Percentiles rank a stretch among this genome's conserved stretches.
Evolutionary conservation across 1,140 invertebrate genomes (phyloP).

Genomic region (Lineus longissimus): DNA sequence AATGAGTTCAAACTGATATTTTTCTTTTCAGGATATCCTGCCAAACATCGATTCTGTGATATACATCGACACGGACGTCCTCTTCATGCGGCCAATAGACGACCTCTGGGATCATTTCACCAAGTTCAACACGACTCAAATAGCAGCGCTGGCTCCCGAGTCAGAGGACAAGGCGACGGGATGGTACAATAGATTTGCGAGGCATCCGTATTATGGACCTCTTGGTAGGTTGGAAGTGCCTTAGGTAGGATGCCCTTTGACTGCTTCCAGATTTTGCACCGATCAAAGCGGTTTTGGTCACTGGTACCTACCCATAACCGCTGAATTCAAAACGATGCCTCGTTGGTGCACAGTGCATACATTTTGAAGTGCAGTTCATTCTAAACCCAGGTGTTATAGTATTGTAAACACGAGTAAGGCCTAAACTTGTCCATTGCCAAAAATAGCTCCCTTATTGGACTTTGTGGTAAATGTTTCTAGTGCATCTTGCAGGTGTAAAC

Average conservation of each 20-base stretch:
- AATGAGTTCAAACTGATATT: too few species aligned
- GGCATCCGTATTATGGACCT: constrained; percentile 88
- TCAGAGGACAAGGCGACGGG: constrained; percentile 86
- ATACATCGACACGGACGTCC: constrained; percentile 89
- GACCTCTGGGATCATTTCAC: constrained; percentile 78
- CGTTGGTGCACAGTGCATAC: too few species aligned
- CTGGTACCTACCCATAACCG: too few species aligned
- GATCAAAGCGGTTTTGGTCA: too few species aligned
- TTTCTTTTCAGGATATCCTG: constrained; percentile 66
- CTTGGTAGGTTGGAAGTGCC: constrained; percentile 60
- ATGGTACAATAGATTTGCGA: constrained; percentile 94
- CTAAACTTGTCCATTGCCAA: too few species aligned
- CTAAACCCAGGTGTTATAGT: too few species aligned
- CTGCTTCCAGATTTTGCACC: too few species aligned
- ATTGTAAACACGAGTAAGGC: too few species aligned
- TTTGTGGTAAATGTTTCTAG: not conserved
- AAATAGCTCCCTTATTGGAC: too few species aligned
- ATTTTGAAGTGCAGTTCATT: too few species aligned
- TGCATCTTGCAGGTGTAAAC: constrained; percentile 71
- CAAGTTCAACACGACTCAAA: constrained; percentile 79
- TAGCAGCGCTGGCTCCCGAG: constrained; percentile 82
- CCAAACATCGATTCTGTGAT: constrained; percentile 77
- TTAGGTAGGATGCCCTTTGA: not conserved
- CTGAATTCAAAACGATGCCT: too few species aligned
- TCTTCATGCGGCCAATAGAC: constrained; percentile 79